Conservation (phyloP, 2,888 invertebrate genomes). For the Agriopis marginaria region DNA sequence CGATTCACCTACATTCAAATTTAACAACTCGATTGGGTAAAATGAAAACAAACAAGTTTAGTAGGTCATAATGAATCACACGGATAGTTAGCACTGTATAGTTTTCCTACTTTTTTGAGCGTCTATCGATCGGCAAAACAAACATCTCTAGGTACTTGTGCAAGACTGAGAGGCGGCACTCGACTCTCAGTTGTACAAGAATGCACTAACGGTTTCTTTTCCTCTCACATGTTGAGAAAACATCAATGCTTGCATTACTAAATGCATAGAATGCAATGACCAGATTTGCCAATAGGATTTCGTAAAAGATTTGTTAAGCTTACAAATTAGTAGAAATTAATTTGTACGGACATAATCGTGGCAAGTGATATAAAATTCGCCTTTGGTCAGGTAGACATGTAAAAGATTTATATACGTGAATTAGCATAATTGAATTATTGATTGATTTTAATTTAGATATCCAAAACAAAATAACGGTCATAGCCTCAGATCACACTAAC, state of each 20-base stretch:
- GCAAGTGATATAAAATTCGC: not conserved
- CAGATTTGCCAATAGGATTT: not conserved
- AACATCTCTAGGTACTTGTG: constrained; percentile 25
- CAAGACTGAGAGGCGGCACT: constrained; percentile 10
- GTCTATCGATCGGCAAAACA: constrained; percentile 15
- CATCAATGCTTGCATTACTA: constrained; percentile 17
- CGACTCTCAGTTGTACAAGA: constrained; percentile 48
- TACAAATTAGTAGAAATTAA: not conserved
- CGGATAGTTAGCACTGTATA: not conserved
- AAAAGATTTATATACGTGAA: too few species aligned
- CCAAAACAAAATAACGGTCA: too few species aligned
- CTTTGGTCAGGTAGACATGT: too few species aligned
- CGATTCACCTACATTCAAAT: constrained; percentile 23
- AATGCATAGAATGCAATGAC: constrained; percentile 4
- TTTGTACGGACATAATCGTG: not conserved
- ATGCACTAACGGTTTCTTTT: constrained; percentile 35
- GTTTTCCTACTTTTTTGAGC: constrained; percentile 12
- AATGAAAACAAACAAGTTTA: constrained; percentile 27
- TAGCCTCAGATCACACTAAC: too few species aligned
- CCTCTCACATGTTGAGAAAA: constrained; percentile 18
- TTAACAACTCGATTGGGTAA: constrained; percentile 16
- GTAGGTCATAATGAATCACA: constrained; percentile 33
- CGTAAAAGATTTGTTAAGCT: not conserved
- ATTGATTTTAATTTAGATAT: too few species aligned
- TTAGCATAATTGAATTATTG: too few species aligned